A percentile compares a stretch with the other conserved stretches of the same genome.
Evolutionary conservation across 2,113 vertebrate genomes (phyloP).

Genomic region (Nerophis ophidion): DNA sequence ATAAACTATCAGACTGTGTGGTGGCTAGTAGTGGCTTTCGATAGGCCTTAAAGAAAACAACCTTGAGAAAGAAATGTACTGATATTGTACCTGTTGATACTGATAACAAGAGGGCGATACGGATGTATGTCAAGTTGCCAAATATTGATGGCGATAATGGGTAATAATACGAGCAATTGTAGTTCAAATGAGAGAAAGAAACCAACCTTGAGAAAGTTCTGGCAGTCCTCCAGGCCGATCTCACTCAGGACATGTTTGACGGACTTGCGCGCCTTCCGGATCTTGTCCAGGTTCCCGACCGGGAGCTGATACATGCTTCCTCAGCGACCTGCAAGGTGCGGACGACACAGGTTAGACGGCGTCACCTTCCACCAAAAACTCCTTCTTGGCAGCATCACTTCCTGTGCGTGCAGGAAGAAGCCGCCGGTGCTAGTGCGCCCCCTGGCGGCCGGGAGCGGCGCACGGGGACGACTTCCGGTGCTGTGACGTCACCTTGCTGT

Average conservation of each 20-base stretch:
- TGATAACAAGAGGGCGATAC: too few species aligned
- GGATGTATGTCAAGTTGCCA: too few species aligned
- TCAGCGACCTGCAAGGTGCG: slow-evolving; percentile 1
- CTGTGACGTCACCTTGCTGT: neutral
- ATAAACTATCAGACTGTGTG: too few species aligned
- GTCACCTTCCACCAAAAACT: too few species aligned
- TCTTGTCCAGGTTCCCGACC: slow-evolving; percentile 66
- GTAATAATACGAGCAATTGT: too few species aligned
- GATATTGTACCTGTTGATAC: too few species aligned
- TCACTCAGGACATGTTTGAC: slow-evolving; percentile 69
- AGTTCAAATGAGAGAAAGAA: neutral
- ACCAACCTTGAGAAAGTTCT: slow-evolving; percentile 57
- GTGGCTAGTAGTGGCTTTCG: too few species aligned
- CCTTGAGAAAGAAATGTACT: too few species aligned
- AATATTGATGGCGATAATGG: neutral
- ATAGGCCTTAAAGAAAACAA: too few species aligned
- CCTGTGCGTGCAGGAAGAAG: too few species aligned
- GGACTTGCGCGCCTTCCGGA: slow-evolving; percentile 67
- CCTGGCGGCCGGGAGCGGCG: neutral
- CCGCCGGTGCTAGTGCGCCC: neutral
- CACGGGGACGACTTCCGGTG: neutral
- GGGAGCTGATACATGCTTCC: slow-evolving; percentile 72
- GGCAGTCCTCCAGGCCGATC: slow-evolving; percentile 70
- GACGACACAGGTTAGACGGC: too few species aligned
- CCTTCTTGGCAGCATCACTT: too few species aligned